A percentile compares a stretch with the other conserved stretches of the same genome.
phyloP scores from a whole-genome alignment of 92 coral and sea anemone species.

The Micromussa lordhowensis region DNA sequence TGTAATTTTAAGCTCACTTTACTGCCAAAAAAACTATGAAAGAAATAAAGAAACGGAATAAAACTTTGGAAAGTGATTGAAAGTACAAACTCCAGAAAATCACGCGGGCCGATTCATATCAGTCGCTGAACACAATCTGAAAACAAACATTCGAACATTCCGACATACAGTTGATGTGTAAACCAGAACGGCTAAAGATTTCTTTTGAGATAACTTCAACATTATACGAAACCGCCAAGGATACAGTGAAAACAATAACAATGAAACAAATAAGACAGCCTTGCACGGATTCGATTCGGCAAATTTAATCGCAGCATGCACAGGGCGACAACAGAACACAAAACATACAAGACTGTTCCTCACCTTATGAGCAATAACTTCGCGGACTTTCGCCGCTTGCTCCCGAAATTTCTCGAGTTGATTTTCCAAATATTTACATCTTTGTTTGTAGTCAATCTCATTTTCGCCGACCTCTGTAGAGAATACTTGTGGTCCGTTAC shows the following conservation, averaged over 20 bases:
- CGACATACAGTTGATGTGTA: background rate
- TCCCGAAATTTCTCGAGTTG: slow-evolving; percentile 83
- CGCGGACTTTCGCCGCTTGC: slow-evolving; percentile 87
- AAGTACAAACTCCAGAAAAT: background rate
- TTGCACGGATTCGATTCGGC: background rate
- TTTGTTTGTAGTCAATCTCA: slow-evolving; percentile 73
- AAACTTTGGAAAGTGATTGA: background rate
- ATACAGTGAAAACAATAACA: slow-evolving; percentile 11
- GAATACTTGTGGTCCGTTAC: slow-evolving; percentile 27
- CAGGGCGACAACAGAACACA: background rate
- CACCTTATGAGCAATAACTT: slow-evolving; percentile 87
- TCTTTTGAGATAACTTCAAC: background rate
- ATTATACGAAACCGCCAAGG: slow-evolving; percentile 9
- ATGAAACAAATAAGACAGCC: slow-evolving; percentile 2
- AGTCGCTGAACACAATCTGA: background rate
- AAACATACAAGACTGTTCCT: background rate
- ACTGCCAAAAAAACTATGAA: slow-evolving; percentile 8
- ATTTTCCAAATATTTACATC: slow-evolving; percentile 76
- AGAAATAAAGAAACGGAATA: too few species aligned
- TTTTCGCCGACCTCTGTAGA: slow-evolving; percentile 20
- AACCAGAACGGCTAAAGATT: background rate
- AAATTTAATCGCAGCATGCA: background rate
- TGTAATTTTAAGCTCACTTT: slow-evolving; percentile 7
- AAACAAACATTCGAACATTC: slow-evolving; percentile 39
- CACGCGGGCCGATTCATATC: background rate